Evolutionary conservation across 2,797 vertebrate genomes (phyloP).

Genomic region (Siniperca scherzeri): DNA sequence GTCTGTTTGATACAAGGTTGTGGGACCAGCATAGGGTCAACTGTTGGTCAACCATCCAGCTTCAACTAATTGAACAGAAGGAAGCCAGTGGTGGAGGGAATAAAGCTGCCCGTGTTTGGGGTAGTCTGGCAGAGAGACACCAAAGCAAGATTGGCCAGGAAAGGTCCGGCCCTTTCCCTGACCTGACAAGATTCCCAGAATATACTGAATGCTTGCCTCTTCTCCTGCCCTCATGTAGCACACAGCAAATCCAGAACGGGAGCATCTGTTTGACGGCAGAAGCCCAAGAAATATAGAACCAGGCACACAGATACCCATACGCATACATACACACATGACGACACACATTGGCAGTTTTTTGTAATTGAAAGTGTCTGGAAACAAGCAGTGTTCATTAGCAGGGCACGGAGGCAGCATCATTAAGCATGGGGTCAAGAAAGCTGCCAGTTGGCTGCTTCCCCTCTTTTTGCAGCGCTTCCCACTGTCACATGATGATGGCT

Average conservation of each 20-base stretch:
- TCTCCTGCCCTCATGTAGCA: not conserved
- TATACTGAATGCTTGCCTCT: not conserved
- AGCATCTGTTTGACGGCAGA: conserved; percentile 24
- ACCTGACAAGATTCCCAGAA: conserved; percentile 35
- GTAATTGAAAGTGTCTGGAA: conserved; percentile 53
- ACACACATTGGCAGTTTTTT: conserved; percentile 12
- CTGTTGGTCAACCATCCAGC: conserved; percentile 64
- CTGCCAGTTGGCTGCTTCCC: conserved; percentile 64
- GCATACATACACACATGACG: conserved; percentile 21
- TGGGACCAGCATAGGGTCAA: conserved; percentile 68
- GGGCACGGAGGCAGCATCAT: conserved; percentile 61
- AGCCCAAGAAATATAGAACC: conserved; percentile 5
- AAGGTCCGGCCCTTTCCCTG: conserved; percentile 42
- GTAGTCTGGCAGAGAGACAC: conserved; percentile 47
- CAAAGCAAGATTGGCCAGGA: conserved; percentile 30
- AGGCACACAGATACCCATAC: not conserved
- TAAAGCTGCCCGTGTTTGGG: conserved; percentile 64
- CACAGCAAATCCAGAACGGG: not conserved
- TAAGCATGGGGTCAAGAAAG: conserved; percentile 67
- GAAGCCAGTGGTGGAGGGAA: conserved; percentile 58
- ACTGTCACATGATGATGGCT: conserved; percentile 50
- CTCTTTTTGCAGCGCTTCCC: conserved; percentile 40
- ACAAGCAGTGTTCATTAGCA: conserved; percentile 59
- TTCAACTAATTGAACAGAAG: conserved; percentile 71
- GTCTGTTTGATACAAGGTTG: conserved; percentile 61